These are phyloP conservation scores for Oppia nitens DNA, from an alignment of 1,140 invertebrate species.

Conservation along the genomic window DNA sequence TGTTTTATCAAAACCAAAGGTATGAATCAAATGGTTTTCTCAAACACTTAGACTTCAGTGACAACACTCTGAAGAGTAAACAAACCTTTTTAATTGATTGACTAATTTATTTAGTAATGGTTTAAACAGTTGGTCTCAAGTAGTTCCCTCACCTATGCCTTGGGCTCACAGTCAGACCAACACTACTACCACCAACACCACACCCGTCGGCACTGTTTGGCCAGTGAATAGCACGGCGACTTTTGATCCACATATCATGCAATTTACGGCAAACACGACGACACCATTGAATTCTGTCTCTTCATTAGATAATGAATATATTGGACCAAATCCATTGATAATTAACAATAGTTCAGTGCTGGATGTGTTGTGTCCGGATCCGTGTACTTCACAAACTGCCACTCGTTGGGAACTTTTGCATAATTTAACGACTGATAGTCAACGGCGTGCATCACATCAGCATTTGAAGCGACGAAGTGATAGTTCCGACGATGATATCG, in stretches of 20 bases:
- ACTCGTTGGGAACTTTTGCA: conserved; percentile 18
- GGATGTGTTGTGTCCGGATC: conserved; percentile 15
- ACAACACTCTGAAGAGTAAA: too few relatives aligned
- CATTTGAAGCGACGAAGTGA: conserved; percentile 18
- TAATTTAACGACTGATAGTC: conserved; percentile 7
- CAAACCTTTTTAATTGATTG: too few relatives aligned
- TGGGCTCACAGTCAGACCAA: not conserved
- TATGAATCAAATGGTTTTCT: too few relatives aligned
- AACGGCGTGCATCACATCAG: not conserved
- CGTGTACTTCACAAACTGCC: conserved; percentile 19
- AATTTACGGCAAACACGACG: conserved; percentile 14
- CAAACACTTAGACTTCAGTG: too few relatives aligned
- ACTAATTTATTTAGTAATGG: too few relatives aligned
- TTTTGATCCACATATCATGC: conserved; percentile 3
- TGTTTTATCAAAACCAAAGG: too few relatives aligned
- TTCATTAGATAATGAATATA: too few relatives aligned
- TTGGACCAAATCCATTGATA: too few relatives aligned
- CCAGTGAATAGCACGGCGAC: too few relatives aligned
- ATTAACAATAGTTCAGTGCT: not conserved
- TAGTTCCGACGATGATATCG: not conserved
- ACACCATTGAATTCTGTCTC: too few relatives aligned
- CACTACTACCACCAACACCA: not conserved
- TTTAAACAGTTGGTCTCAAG: not conserved
- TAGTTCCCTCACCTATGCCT: not conserved
- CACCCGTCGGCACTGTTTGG: not conserved